Conservation (phyloP, 1,140 invertebrate species). For the Pseudachorutes palmiensis region DNA sequence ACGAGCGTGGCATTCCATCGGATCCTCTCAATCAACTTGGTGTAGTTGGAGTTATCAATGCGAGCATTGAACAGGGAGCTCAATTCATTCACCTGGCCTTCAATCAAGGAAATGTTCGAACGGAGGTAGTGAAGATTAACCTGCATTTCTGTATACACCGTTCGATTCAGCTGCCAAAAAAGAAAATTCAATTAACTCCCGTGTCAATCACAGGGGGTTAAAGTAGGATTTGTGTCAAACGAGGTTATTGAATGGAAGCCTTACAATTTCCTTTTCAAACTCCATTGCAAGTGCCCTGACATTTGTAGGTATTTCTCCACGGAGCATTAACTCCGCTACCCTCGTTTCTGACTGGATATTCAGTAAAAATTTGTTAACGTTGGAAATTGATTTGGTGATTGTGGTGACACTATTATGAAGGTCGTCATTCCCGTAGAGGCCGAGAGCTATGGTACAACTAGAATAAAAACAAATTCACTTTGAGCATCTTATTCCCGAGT, state of each 20-base stretch:
- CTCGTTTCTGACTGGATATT: constrained; percentile 38
- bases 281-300: background rate
- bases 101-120: background rate
- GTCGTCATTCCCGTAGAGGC: constrained; percentile 88
- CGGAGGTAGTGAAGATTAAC: constrained; percentile 9
- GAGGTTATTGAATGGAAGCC: no score
- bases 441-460: constrained; percentile 53
- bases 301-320: background rate
- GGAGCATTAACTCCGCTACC: constrained; percentile 42
- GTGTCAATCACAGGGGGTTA: no score
- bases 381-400: constrained; percentile 64
- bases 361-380: constrained; percentile 54
- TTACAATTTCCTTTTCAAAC: constrained; percentile 12
- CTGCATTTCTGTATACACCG: background rate
- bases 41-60: background rate
- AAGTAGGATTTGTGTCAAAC: no score
- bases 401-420: constrained; percentile 79
- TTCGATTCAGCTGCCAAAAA: constrained; percentile 2
- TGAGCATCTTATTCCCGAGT: no score
- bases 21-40: constrained; percentile 31
- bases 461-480: no score
- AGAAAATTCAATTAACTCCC: no score
- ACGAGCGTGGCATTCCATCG: constrained; percentile 73
- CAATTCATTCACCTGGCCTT: background rate
- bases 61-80: background rate